Evolutionary conservation across 2,113 vertebrate genomes (phyloP), one percentile per base, ranked within the genome.

Genomic region (Puffinus mauretanicus): DNA sequence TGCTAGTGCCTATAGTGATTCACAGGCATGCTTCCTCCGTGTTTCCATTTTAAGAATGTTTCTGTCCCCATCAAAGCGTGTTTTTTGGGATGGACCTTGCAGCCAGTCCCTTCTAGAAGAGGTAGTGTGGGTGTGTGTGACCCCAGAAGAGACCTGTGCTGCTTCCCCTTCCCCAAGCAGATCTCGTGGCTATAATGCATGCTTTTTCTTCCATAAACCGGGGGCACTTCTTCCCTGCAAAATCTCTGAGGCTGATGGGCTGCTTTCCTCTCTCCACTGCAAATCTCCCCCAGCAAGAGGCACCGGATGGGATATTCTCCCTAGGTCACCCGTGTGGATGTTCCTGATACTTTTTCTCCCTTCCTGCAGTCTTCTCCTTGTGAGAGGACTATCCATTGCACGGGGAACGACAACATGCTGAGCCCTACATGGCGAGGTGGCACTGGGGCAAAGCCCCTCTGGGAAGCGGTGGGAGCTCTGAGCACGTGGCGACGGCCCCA

Each of bases 341-440:
- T 19, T 82, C 24, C n/a, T 11, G 7, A 42, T 18, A 11, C 5
- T 7, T 86, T 64, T 76, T 58, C 29, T 77, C 16, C 38, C 16
- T 72, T 85, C 44, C 20, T 55, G 17, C 47, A 79, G 32, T 30
- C n/a, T 30, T 71, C 32, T 49, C 18, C 30, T 20, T 42, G 11
- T 40, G 32, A 55, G 69, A 82, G 46, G 16, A 18, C 49, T 72
- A 36, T 40, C 30, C 4, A 2, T 30, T 7, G 8, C 1, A 1
- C 2, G 1, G 14, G 15, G 51, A 84, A 12, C 0, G 3, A 17
- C 34, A 21, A 32, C 0, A 0, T 13, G 7, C 58, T 65, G 55
- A 64, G n/a, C 21, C 15, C 29, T 36, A 10, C 0, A 0, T 64
- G 34, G 6, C 1, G 12, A 17, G 16, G 29, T 2, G 1, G 7